Evolutionary conservation across 2,113 vertebrate species (phyloP).

Genomic region (Alexandromys fortis): DNA sequence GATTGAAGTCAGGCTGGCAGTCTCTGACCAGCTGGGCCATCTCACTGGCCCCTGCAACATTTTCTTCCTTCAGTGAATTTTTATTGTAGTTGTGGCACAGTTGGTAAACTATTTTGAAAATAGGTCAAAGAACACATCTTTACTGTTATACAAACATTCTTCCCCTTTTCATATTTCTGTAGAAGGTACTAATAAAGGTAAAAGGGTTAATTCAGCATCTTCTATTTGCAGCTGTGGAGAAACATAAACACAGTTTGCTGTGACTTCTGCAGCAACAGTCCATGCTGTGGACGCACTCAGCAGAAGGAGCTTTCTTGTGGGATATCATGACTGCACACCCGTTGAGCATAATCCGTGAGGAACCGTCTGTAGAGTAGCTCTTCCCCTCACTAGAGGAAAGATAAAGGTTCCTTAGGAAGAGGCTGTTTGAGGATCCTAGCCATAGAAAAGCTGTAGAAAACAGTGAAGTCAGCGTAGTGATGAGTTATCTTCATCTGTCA

Average conservation of each 20-base stretch:
- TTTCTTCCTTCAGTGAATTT: constrained; percentile 49
- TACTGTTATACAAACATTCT: neutral
- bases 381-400: neutral
- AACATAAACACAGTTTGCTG: constrained; percentile 7
- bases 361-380: neutral
- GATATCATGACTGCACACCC: neutral
- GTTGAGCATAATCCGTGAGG: neutral
- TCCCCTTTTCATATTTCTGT: neutral
- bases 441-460: neutral
- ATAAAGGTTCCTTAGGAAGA: neutral
- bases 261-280: neutral
- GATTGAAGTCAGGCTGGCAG: neutral
- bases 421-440: neutral
- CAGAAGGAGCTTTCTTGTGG: neutral
- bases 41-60: neutral
- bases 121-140: constrained; percentile 9
- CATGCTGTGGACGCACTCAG: neutral
- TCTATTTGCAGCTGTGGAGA: neutral
- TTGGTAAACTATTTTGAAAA: constrained; percentile 42
- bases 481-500: neutral
- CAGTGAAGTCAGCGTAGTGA: too few relatives aligned
- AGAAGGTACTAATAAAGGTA: constrained; percentile 7
- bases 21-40: too few relatives aligned
- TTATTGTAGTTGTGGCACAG: neutral
- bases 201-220: neutral